phyloP scores from a whole-genome alignment of 2,113 vertebrate species.

The Brachypteracias leptosomus region DNA sequence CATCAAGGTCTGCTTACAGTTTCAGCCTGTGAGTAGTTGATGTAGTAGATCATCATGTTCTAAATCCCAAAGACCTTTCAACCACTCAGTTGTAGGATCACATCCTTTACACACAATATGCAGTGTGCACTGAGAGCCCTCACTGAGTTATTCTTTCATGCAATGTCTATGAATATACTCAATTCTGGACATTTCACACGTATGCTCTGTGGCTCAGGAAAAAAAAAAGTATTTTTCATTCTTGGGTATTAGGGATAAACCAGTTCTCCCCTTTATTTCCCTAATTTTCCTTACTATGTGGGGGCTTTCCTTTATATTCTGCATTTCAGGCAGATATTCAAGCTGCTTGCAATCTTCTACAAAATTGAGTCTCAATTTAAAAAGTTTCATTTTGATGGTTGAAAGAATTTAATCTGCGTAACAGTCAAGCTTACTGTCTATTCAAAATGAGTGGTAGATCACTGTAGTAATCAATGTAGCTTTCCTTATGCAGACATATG shows the following conservation, averaged over 20 bases:
- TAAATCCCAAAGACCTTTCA: not conserved
- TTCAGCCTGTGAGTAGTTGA: not conserved
- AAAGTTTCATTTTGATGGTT: not conserved
- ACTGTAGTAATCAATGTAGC: not conserved
- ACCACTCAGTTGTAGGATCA: not conserved
- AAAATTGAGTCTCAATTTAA: not conserved
- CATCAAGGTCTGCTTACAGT: not conserved
- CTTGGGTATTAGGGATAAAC: not conserved
- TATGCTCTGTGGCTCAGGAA: not conserved
- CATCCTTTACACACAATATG: not conserved
- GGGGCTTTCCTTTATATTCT: not conserved
- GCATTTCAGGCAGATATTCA: not conserved
- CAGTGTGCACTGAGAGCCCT: not conserved
- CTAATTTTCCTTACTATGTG: not conserved
- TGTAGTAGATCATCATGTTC: rapidly evolving
- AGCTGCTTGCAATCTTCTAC: not conserved
- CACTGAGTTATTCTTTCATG: not conserved
- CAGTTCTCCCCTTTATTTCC: not conserved
- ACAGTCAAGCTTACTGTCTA: not conserved
- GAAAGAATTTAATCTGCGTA: not conserved
- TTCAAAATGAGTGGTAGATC: not conserved
- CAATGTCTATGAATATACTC: not conserved
- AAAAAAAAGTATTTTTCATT: not conserved
- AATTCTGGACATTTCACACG: not conserved
- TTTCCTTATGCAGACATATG: not conserved